Evolutionary conservation across 2,113 vertebrate genomes (phyloP), one percentile per base, ranked within the genome.

Genomic region (Anarrhichthys ocellatus): DNA sequence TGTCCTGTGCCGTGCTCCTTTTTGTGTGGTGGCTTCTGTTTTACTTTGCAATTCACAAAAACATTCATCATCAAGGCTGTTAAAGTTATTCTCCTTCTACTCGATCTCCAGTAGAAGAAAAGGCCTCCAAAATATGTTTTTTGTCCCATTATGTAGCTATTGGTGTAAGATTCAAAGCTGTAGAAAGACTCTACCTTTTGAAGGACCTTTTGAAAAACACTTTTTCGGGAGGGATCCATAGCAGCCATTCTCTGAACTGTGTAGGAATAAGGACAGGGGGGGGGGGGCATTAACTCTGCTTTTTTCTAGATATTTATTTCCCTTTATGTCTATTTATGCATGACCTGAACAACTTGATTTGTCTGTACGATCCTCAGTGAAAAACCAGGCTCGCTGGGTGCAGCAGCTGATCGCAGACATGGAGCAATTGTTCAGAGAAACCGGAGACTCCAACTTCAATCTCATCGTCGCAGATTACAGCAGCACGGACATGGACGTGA

Each of bases 321-420:
- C 10, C 40, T 62, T 38, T 66, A 18, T 34, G n/a, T 54, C 22
- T 20, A n/a, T 52, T 61, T 61, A 64, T 56, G 50, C 52, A 36
- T 54, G 29, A 20, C 22, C 1, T 62, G 14, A 50, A 62, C 42
- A 52, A 22, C 52, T 48, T 44, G 1, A 14, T 69, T 71, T 44
- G 42, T 66, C 27, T 85, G 18, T 62, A 22, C 34, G 0, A 56
- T 15, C 70, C 32, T 68, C 81, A 99, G 98, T 99, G 71, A 99
- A 98, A 92, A 99, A 99, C 94, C 98, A 99, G 94, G 98, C 97
- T 0, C 97, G 97, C 0, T 99, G 98, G 98, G 97, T 99, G 4
- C 94, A 95, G 77, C 96, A 97, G 81, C 96, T 99, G 85, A 99
- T 99, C 66, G 69, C 78, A 2, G 97, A 99, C 87, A 98, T 99